A percentile compares a stretch with the other conserved stretches of the same genome.
Conservation (phyloP, 2,888 invertebrate genomes). For the Melipona beecheii region DNA sequence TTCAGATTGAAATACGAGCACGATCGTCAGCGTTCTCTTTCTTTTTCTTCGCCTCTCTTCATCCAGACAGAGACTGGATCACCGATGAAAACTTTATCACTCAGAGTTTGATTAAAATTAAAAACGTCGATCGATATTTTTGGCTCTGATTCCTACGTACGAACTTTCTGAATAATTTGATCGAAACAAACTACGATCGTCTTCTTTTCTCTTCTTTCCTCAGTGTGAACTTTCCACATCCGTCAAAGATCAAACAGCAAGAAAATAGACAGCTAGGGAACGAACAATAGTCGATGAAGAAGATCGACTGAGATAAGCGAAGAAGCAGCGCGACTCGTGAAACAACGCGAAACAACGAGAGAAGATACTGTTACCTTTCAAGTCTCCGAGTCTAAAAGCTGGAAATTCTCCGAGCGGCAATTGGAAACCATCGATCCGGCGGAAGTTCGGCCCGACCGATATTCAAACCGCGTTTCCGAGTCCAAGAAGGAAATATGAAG, state of each 20-base stretch:
- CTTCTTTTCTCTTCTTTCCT: background rate
- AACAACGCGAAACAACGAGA: too few relatives aligned
- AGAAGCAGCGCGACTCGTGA: background rate
- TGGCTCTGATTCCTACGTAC: background rate
- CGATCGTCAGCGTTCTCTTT: background rate
- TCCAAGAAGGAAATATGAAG: slow-evolving; percentile 45
- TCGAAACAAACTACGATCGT: background rate
- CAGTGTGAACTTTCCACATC: background rate
- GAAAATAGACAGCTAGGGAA: background rate
- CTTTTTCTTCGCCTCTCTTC: background rate
- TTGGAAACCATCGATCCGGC: slow-evolving; percentile 30
- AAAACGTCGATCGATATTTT: background rate
- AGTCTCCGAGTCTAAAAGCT: background rate
- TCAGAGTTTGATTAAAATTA: background rate
- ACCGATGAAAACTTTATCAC: background rate
- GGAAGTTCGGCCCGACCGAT: slow-evolving; percentile 28
- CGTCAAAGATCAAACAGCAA: background rate
- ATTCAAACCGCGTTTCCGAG: slow-evolving; percentile 45
- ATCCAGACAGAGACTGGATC: background rate
- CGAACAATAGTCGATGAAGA: background rate
- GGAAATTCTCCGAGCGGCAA: background rate
- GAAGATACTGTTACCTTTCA: background rate
- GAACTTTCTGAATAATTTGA: background rate
- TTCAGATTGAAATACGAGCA: too few relatives aligned
- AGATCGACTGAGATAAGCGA: too few relatives aligned